Base-by-base conservation (phyloP, 2,888 invertebrate genomes). In the Mystacides longicornis region DNA sequence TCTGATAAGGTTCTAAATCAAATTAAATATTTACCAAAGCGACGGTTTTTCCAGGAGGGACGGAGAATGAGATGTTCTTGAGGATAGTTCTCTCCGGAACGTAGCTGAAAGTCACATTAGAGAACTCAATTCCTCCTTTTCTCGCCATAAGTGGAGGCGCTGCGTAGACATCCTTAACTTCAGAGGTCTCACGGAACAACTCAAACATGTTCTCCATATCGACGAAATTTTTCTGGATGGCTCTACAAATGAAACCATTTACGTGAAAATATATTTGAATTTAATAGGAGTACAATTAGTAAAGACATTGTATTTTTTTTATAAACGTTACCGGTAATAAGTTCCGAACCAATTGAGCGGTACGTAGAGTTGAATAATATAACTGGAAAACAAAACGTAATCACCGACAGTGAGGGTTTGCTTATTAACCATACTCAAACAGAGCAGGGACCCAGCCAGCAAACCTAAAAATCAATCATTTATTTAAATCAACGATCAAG, bases 161-260 rank as follows among this genome's bases (percentile, higher is more conserved):
- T 52, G 88, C 86, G 0, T 87, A 82, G 0, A 85, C 83, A 73
- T 98, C 95, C 2, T 83, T 78, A 21, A 97, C 84, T 76, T 98
- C 96, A 52, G 88, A 83, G 46, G 89, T 83, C 66, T 93, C 92
- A 37, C 87, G 82, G 65, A 99, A 78, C 60, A 99, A 72, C 64
- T 97, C 96, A 69, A 98, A 94, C 98, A 99, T 97, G 71, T 98
- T 98, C 72, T 99, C 98, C 98, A 98, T 98, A 68, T 99, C 98
- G 18, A 98, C 86, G 67, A 99, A 98, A 67, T 95, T 93, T 75
- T 92, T 93, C 69, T 98, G 98, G 57, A 98, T 96, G 54, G 93
- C 90, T 67, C 97, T 93, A 69, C 19, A 65, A 5, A 27, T 7
- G 11, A 27, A 27, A 27, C 5, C 11, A 27, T 27, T 7, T 7